Base-by-base conservation (phyloP, 2,797 vertebrate species). In the Tolypeutes matacus region DNA sequence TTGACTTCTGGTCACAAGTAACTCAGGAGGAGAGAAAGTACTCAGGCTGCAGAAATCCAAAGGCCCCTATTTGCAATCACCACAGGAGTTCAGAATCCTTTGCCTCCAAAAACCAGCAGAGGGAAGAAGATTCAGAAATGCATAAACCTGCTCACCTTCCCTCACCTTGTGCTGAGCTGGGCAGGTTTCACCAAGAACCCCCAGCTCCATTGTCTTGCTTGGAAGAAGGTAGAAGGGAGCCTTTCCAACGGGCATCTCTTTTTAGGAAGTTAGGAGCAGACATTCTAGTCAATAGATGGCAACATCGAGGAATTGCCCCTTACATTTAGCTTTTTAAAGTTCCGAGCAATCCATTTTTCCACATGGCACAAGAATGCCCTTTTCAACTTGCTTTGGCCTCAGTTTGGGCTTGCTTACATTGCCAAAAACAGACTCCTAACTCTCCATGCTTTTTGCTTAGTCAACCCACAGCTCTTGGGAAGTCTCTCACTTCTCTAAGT, bases 201-300 rank as follows among this genome's bases (percentile, higher is more conserved):
- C 53, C 42, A 53, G 34, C 49, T 77, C 83, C 31, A 3, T 42
- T 36, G 9, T 94, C 51, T 39, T 76, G 81, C 31, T 36, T 23
- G 39, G 39, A 39, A 39, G 39, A 39, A 39, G 0, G 62, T 21
- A 92, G 89, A 51, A 2, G 5, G 51, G 21, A 85, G 76, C 56
- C 51, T 42, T 29, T 72, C 77, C 0, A 0, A 58, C 0, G 34
- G 85, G 53, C 6, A 64, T 93, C 70, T 78, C 46, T 2, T 62
- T 84, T 93, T 76, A 94, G 91, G 89, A 96, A 96, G 85, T 95
- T 95, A 95, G 86, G 0, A 42, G 72, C 89, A 80, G 36, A 92
- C 84, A 34, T 73, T 1, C 0, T 9, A 39, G 85, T 91, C 86
- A 65, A 72, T 83, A 72, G 51, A 51, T 85, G 85, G 75, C 70